phyloP scores from a whole-genome alignment of 2,113 vertebrate species.

The Pluvianellus socialis region DNA sequence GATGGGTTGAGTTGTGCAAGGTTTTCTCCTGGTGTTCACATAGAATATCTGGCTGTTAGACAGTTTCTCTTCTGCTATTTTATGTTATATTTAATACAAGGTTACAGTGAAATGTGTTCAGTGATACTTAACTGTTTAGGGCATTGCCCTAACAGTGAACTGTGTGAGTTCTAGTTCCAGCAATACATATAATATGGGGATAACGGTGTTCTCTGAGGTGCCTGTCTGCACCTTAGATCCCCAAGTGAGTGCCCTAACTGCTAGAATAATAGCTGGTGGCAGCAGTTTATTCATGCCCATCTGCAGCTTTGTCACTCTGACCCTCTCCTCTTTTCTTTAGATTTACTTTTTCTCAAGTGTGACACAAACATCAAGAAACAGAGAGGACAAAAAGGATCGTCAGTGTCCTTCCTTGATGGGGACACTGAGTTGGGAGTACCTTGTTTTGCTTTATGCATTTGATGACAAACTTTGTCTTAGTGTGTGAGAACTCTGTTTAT shows the following conservation, averaged over 20 bases:
- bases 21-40: not conserved
- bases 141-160: not conserved
- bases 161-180: not conserved
- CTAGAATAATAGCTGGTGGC: not conserved
- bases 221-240: not conserved
- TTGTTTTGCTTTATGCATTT: not conserved
- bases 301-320: not conserved
- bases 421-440: not conserved
- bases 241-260: not conserved
- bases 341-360: not conserved
- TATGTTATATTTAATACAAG: not conserved
- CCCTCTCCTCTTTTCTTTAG: not conserved
- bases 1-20: not conserved
- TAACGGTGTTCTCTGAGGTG: not conserved
- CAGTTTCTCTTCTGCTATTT: not conserved
- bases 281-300: not conserved
- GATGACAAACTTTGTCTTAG: not conserved
- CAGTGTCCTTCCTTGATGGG: not conserved
- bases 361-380: not conserved
- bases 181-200: accelerated
- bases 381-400: not conserved
- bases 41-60: not conserved
- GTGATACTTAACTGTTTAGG: not conserved
- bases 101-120: not conserved
- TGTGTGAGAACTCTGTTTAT: not conserved